Conservation (phyloP, 2,888 invertebrate species). For the Atethmia centrago region DNA sequence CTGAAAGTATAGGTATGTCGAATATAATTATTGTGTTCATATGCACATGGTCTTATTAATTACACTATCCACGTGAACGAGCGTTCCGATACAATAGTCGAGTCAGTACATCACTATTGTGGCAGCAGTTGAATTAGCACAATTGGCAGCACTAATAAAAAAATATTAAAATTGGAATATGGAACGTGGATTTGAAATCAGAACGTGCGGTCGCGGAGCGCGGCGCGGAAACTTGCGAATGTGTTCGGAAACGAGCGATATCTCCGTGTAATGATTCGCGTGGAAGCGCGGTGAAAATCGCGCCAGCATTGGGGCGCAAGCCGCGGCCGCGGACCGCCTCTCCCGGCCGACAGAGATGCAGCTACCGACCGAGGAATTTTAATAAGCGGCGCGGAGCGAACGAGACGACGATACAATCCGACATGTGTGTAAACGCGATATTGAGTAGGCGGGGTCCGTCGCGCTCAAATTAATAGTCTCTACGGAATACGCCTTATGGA, state of each 20-base stretch:
- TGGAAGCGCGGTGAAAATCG: slow-evolving; percentile 89
- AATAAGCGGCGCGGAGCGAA: slow-evolving; percentile 89
- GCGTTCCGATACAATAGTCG: slow-evolving; percentile 58
- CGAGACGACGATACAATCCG: slow-evolving; percentile 85
- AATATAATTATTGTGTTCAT: slow-evolving; percentile 55
- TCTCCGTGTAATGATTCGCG: slow-evolving; percentile 85
- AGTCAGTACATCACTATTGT: slow-evolving; percentile 69
- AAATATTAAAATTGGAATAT: slow-evolving; percentile 49
- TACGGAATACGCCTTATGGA: slow-evolving; percentile 87
- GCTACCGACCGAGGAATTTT: slow-evolving; percentile 89
- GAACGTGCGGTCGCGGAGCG: slow-evolving; percentile 63
- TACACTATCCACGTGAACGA: slow-evolving; percentile 71
- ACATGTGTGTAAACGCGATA: slow-evolving; percentile 90
- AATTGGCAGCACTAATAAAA: slow-evolving; percentile 69
- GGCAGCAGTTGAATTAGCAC: slow-evolving; percentile 74
- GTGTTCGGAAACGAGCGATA: slow-evolving; percentile 76
- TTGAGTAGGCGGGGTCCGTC: slow-evolving; percentile 89
- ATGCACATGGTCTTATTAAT: slow-evolving; percentile 69
- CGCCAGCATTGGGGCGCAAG: slow-evolving; percentile 87
- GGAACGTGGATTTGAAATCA: slow-evolving; percentile 66
- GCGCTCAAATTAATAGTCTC: slow-evolving; percentile 90
- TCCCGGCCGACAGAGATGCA: slow-evolving; percentile 86
- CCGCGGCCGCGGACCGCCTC: slow-evolving; percentile 83
- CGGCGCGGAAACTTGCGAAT: slow-evolving; percentile 74
- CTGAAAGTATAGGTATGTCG: slow-evolving; percentile 49